Conservation (phyloP, 2,888 invertebrate genomes). For the Leptinotarsa tumamoca region DNA sequence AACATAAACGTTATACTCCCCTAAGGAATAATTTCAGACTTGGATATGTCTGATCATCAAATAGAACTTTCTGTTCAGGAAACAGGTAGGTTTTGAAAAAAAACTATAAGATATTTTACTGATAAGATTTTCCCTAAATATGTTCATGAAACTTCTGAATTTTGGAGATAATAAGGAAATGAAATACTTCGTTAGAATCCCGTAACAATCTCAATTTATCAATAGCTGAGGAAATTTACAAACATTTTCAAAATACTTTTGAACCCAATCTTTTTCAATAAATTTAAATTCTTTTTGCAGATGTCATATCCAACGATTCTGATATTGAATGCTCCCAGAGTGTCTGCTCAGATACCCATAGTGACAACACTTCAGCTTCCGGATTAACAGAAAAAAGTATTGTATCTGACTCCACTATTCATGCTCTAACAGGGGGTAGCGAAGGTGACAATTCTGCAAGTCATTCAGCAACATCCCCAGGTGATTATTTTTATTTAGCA, state of each 20-base stretch:
- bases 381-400: slow-evolving; percentile 62
- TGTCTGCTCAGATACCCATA: slow-evolving; percentile 64
- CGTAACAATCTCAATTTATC: too few relatives aligned
- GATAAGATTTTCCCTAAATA: neutral
- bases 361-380: slow-evolving; percentile 64
- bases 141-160: too few relatives aligned
- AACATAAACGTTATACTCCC: neutral
- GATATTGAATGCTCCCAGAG: slow-evolving; percentile 65
- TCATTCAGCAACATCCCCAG: slow-evolving; percentile 47
- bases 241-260: too few relatives aligned
- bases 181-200: too few relatives aligned
- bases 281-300: slow-evolving; percentile 33
- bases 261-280: too few relatives aligned
- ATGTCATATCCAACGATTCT: slow-evolving; percentile 60
- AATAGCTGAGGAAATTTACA: too few relatives aligned
- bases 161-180: too few relatives aligned
- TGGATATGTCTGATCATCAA: slow-evolving; percentile 45
- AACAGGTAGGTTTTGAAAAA: slow-evolving; percentile 37
- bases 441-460: slow-evolving; percentile 49
- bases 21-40: neutral
- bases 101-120: neutral
- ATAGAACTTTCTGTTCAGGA: slow-evolving; percentile 41
- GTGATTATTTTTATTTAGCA: slow-evolving; percentile 35
- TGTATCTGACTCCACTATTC: slow-evolving; percentile 60
- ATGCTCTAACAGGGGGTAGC: slow-evolving; percentile 55